Base-by-base conservation (phyloP, 2,888 invertebrate genomes). In the Coleophora flavipennella region DNA sequence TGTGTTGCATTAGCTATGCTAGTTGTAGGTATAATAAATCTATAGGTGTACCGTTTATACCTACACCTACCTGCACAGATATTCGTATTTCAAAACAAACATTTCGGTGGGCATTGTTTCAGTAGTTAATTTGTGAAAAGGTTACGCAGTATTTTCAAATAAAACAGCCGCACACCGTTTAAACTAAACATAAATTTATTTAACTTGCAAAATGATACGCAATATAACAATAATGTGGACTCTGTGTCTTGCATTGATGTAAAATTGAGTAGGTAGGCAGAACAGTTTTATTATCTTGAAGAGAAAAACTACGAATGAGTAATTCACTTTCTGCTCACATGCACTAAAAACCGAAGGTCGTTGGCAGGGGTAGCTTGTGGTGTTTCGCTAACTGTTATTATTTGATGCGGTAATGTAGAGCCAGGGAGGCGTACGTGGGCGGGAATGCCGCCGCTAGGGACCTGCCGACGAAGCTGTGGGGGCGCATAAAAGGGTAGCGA, bases 331-430 rank as follows among this genome's bases (percentile, higher is more conserved):
- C 39, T 45, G 39, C 42, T 39, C n/a, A n/a, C n/a, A n/a, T n/a
- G n/a, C n/a, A n/a, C n/a, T n/a, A n/a, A n/a, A n/a, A n/a, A n/a
- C n/a, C n/a, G 29, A 10, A 11, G 29, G 7, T 1, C 29, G 7
- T 10, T 9, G 47, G 39, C 38, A 43, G 38, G 43, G 48, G 49
- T 50, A 58, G 55, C 51, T 65, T 65, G 20, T 6, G 20, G 20
- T 20, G 20, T 20, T 62, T 55, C 56, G 53, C 59, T 57, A 59
- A 62, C 60, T 62, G 63, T 68, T 71, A 69, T 71, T 73, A 67
- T 73, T 74, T 68, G 65, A 69, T 67, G 68, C 61, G 68, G 67
- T 69, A 67, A 62, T 66, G 67, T 65, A 63, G 57, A 59, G 62
- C 61, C 61, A 62, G 45, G 31, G 32, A 8, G 32, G 8, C 7